These are phyloP conservation scores for Poeciliopsis paucimaculata DNA, from an alignment of 2,797 vertebrate genomes.

Conservation along the genomic window DNA sequence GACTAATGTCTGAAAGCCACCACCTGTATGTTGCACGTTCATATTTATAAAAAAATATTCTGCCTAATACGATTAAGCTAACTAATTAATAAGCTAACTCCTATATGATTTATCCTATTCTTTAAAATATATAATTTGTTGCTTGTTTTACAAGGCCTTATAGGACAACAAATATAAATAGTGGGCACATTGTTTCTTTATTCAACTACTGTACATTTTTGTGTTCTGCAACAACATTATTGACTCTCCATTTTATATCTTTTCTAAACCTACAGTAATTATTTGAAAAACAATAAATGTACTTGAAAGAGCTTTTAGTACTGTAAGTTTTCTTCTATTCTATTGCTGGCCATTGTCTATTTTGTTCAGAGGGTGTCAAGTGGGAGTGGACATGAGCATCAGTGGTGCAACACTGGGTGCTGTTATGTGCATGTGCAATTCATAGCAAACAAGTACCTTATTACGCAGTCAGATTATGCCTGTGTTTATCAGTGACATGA, in stretches of 20 bases:
- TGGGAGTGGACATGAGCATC: constrained; percentile 4
- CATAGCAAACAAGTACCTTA: constrained; percentile 59
- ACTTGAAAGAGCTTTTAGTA: constrained; percentile 4
- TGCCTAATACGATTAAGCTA: background rate
- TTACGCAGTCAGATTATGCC: constrained; percentile 69
- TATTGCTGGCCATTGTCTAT: constrained; percentile 17
- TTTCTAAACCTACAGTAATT: background rate
- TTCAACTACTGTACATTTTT: constrained; percentile 1
- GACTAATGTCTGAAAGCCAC: constrained; percentile 1
- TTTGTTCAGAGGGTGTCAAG: constrained; percentile 14
- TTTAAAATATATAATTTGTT: background rate
- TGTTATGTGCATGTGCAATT: constrained; percentile 33
- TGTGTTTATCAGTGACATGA: constrained; percentile 72
- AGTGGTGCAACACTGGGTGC: constrained; percentile 4
- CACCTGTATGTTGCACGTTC: background rate
- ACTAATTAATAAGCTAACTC: background rate
- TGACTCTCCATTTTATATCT: constrained; percentile 24
- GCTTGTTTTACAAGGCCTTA: background rate
- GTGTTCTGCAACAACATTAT: constrained; percentile 10
- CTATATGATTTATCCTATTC: background rate
- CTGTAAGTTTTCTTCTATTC: constrained; percentile 1
- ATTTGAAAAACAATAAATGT: constrained; percentile 17
- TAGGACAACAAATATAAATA: background rate
- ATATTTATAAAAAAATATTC: background rate
- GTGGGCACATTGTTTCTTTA: background rate